Evolutionary conservation across 92 coral and sea anemone species (phyloP).

Genomic region (Porites divaricata): DNA sequence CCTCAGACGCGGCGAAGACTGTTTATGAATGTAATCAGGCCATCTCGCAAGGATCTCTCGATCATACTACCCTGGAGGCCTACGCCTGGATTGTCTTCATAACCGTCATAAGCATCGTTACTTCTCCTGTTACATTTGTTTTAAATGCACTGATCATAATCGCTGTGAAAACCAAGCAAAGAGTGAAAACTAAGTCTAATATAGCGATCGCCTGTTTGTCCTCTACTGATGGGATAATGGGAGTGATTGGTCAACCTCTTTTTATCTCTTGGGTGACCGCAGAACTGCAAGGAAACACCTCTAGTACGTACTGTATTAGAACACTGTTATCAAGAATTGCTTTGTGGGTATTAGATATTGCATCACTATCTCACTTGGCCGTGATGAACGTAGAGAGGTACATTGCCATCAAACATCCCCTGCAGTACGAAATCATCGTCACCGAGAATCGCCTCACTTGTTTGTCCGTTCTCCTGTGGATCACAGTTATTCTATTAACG

Average conservation of each 20-base stretch:
- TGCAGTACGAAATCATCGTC: neutral
- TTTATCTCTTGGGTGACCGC: neutral
- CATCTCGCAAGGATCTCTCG: neutral
- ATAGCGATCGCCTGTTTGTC: neutral
- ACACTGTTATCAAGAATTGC: too few relatives aligned
- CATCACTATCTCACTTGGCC: slow-evolving; percentile 7
- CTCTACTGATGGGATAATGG: neutral
- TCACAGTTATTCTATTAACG: neutral
- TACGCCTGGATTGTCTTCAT: neutral
- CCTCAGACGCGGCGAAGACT: too few relatives aligned
- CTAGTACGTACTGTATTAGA: neutral
- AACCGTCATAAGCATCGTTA: neutral
- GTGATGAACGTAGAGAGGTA: slow-evolving; percentile 2
- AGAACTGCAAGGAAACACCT: neutral
- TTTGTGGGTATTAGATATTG: neutral
- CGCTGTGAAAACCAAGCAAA: slow-evolving; percentile 9
- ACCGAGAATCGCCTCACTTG: neutral
- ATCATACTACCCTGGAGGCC: neutral
- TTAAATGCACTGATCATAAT: neutral
- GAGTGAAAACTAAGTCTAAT: slow-evolving; percentile 1
- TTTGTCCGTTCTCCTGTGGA: neutral
- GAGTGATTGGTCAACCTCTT: slow-evolving; percentile 9
- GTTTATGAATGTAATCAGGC: too few relatives aligned
- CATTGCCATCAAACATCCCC: slow-evolving; percentile 6
- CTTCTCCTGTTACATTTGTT: neutral